Percentiles rank a stretch among this genome's conserved stretches.
phyloP scores from a whole-genome alignment of 2,888 invertebrate genomes.

The Gibbula magus region DNA sequence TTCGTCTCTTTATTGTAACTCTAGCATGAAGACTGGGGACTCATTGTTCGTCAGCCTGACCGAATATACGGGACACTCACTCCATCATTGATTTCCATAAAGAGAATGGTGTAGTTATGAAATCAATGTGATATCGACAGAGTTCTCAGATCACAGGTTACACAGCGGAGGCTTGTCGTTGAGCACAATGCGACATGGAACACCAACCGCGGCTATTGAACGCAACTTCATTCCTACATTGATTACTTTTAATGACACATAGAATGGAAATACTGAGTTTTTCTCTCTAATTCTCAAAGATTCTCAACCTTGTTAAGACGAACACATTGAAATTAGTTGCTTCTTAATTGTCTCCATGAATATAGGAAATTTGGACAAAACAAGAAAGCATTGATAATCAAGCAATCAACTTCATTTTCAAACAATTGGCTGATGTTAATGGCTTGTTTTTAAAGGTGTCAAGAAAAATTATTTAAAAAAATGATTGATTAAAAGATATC shows the following conservation, averaged over 20 bases:
- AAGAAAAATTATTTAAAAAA: too few species aligned
- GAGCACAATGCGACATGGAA: neutral
- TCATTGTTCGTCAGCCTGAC: neutral
- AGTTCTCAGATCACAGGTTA: neutral
- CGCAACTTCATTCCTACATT: neutral
- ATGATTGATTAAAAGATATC: too few species aligned
- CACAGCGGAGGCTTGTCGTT: neutral
- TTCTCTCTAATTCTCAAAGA: neutral
- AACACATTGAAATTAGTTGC: too few species aligned
- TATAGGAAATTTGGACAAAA: too few species aligned
- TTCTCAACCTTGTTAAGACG: too few species aligned
- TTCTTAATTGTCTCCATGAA: too few species aligned
- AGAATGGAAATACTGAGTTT: neutral
- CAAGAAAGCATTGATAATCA: too few species aligned
- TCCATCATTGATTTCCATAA: slow-evolving; percentile 7
- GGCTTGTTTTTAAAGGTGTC: too few species aligned
- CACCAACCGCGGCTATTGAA: neutral
- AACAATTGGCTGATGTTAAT: too few species aligned
- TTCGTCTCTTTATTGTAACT: neutral
- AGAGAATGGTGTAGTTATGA: slow-evolving; percentile 11
- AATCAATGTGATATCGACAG: slow-evolving; percentile 1
- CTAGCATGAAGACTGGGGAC: neutral
- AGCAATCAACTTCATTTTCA: too few species aligned
- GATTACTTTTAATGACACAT: neutral
- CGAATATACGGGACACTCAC: neutral